Evolutionary conservation across 2,113 vertebrate genomes (phyloP).

Genomic region (Capreolus pygargus): DNA sequence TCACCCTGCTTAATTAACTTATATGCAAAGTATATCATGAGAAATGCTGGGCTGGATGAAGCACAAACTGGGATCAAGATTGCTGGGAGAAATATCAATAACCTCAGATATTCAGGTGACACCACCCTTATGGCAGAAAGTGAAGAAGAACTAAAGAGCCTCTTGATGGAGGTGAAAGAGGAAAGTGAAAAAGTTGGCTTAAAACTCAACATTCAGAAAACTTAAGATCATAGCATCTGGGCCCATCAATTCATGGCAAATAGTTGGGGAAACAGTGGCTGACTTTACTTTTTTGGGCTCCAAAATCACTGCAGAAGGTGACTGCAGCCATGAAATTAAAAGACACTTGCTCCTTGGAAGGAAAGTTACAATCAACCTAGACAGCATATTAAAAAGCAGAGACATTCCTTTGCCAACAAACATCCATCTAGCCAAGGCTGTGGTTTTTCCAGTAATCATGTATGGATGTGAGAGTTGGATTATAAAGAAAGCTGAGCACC

Average conservation of each 20-base stretch:
- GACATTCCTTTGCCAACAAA: not conserved
- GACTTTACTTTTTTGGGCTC: fast-evolving
- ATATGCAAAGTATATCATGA: not conserved
- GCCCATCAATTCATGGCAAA: not conserved
- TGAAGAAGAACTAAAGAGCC: not conserved
- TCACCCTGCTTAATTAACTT: not conserved
- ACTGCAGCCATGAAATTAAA: not conserved
- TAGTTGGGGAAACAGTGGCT: not conserved
- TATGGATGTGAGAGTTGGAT: not conserved
- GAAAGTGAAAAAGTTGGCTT: not conserved
- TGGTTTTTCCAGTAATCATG: not conserved
- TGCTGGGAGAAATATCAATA: not conserved
- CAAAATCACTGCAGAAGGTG: not conserved
- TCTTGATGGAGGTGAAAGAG: not conserved
- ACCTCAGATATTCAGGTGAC: not conserved
- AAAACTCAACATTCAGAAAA: not conserved
- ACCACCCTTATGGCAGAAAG: not conserved
- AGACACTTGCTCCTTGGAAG: not conserved
- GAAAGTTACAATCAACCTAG: not conserved
- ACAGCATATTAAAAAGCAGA: not conserved
- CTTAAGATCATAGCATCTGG: not conserved
- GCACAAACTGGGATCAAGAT: not conserved
- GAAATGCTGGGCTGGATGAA: not conserved
- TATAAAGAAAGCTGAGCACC: not conserved
- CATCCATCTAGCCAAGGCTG: not conserved